phyloP scores from a whole-genome alignment of 2,113 vertebrate genomes.

The Charadrius vociferus region DNA sequence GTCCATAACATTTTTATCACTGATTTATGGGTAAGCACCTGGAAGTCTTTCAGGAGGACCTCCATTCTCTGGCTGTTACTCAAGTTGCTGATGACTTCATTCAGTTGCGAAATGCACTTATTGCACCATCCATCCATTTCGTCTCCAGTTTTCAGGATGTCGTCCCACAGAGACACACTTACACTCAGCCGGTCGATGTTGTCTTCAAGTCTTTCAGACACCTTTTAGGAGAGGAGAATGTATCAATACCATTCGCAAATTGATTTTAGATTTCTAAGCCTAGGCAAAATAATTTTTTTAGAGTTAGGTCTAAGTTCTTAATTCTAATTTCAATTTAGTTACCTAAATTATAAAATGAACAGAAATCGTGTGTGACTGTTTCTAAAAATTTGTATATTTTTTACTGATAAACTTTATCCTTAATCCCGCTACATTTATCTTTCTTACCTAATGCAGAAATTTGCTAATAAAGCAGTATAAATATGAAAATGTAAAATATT shows the following conservation, averaged over 20 bases:
- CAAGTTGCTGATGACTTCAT: conserved; percentile 78
- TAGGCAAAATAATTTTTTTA: not conserved
- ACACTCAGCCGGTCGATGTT: conserved; percentile 81
- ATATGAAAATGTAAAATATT: not conserved
- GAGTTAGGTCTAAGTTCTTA: not conserved
- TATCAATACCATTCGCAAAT: not conserved
- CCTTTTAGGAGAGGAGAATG: conserved; percentile 66
- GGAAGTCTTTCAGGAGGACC: conserved; percentile 80
- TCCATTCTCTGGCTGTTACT: conserved; percentile 78
- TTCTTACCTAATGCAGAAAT: not conserved
- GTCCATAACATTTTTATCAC: not conserved
- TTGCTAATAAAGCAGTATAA: not conserved
- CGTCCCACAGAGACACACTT: conserved; percentile 86
- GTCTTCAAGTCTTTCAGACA: conserved; percentile 89
- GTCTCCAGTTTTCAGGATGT: conserved; percentile 82
- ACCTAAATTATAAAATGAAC: not conserved
- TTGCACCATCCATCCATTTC: conserved; percentile 87
- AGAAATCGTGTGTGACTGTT: not conserved
- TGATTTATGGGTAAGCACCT: conserved; percentile 76
- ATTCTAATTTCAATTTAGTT: not conserved
- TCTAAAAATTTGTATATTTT: not conserved
- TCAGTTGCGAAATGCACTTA: conserved; percentile 80
- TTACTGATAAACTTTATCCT: not conserved
- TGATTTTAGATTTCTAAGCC: not conserved
- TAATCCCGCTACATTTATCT: not conserved